Base-by-base conservation (phyloP, 2,113 vertebrate species). In the Pholis gunnellus region DNA sequence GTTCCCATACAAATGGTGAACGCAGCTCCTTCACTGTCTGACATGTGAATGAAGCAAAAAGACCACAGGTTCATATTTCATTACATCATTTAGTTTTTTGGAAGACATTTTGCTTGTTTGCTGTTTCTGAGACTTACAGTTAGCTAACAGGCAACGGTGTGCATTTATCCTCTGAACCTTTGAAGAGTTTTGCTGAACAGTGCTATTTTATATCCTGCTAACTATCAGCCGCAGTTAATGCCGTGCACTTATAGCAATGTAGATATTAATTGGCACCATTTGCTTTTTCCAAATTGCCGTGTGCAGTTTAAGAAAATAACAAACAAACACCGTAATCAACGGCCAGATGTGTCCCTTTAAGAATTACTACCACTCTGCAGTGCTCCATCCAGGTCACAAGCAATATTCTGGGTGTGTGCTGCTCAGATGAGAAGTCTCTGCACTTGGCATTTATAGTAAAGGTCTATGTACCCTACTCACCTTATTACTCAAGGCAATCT, bases 381-480 rank as follows among this genome's bases (percentile, higher is more conserved):
- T 29, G 42, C 44, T 63, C 13, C 68, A 29, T 68, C 36, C 34
- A 54, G 73, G 75, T 82, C 69, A 78, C 27, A 40, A 59, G 63
- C 48, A 78, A 82, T 82, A 75, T 78, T 38, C 50, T 38, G 10
- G 11, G 14, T 52, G 38, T 64, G 4, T n/a, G 42, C 52, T 57
- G 52, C 64, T 71, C 66, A 60, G 70, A 67, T 38, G 25, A 50
- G 11, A 60, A 44, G 52, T 22, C 44, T 11, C 27, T 52, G 18
- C 13, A 38, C 11, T 46, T 68, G 78, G n/a, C 74, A 77, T 83
- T 87, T 73, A 68, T 59, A 34, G 3, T 17, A 78, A 78, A 83
- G 38, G 72, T 64, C 66, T 56, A 31, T 10, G 34, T 27, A 13
- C 42, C 20, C 5, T 29, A 27, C 14, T 74, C 56, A 50, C 61